Evolutionary conservation across 2,888 invertebrate genomes (phyloP).

Genomic region (Panorpa germanica): DNA sequence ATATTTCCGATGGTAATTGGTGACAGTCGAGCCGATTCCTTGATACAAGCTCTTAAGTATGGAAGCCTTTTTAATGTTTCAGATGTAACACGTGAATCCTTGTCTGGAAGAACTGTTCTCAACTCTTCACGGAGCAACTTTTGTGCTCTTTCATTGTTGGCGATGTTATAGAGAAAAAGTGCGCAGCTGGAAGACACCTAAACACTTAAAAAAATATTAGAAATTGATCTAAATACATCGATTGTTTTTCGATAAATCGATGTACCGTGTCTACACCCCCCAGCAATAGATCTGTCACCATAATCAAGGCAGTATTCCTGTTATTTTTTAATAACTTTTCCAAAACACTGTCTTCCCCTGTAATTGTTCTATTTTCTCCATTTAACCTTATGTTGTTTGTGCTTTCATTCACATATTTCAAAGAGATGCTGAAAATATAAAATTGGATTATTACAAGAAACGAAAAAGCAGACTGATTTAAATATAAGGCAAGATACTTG

Average conservation of each 20-base stretch:
- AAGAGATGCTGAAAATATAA: constrained; percentile 14
- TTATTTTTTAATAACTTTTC: constrained; percentile 26
- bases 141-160: constrained; percentile 31
- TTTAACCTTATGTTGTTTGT: constrained; percentile 16
- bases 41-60: constrained; percentile 42
- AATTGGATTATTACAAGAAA: background rate
- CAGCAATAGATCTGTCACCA: constrained; percentile 30
- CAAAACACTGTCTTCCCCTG: constrained; percentile 22
- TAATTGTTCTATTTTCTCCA: constrained; percentile 9
- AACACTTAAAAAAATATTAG: too few relatives aligned
- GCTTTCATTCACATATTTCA: constrained; percentile 16
- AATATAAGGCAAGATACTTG: too few relatives aligned
- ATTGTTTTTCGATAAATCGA: too few relatives aligned
- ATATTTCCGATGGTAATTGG: constrained; percentile 24
- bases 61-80: constrained; percentile 16
- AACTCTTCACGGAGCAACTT: constrained; percentile 26
- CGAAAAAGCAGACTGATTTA: too few relatives aligned
- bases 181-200: too few relatives aligned
- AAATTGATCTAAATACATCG: too few relatives aligned
- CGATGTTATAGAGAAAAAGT: constrained; percentile 32
- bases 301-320: constrained; percentile 24
- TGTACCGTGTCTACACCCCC: constrained; percentile 35
- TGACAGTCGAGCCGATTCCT: constrained; percentile 33
- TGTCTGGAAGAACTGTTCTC: constrained; percentile 17
- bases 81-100: constrained; percentile 12